phyloP scores from a whole-genome alignment of 2,113 vertebrate species.

The Macaca mulatta region DNA sequence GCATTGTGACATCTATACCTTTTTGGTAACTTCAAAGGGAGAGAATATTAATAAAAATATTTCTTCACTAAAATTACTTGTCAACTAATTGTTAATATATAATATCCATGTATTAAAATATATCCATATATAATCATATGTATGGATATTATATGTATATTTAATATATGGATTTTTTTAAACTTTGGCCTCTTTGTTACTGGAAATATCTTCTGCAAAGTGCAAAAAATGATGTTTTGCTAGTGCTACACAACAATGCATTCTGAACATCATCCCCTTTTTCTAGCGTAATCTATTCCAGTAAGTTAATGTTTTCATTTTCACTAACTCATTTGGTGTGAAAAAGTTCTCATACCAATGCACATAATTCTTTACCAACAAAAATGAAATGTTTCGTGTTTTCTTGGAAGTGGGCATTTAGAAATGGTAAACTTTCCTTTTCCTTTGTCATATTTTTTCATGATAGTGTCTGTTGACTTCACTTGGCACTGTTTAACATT shows the following conservation, averaged over 20 bases:
- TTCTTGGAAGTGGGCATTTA: slow-evolving; percentile 27
- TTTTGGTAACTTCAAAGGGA: slow-evolving; percentile 45
- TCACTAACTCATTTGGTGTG: neutral
- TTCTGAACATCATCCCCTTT: neutral
- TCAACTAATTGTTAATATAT: neutral
- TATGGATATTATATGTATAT: neutral
- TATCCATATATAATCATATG: neutral
- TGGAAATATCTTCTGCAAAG: neutral
- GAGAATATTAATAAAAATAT: slow-evolving; percentile 36
- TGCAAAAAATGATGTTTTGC: neutral
- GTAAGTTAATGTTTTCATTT: slow-evolving; percentile 36
- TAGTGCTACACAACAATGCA: neutral
- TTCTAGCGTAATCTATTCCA: slow-evolving; percentile 4
- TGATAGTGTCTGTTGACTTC: slow-evolving; percentile 24
- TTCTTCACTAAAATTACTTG: slow-evolving; percentile 31
- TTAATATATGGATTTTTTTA: neutral
- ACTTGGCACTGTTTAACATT: slow-evolving; percentile 27
- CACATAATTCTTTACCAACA: slow-evolving; percentile 52
- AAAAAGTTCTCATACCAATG: slow-evolving; percentile 18
- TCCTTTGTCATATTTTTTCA: slow-evolving; percentile 50
- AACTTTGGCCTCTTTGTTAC: neutral
- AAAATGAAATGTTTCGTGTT: slow-evolving; percentile 21
- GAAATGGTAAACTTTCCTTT: slow-evolving; percentile 32
- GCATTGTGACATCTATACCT: neutral
- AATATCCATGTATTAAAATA: neutral